Evolutionary conservation across 2,797 vertebrate species (phyloP), one percentile per base, ranked within the genome.

Genomic region (Pantherophis alleghaniensis): DNA sequence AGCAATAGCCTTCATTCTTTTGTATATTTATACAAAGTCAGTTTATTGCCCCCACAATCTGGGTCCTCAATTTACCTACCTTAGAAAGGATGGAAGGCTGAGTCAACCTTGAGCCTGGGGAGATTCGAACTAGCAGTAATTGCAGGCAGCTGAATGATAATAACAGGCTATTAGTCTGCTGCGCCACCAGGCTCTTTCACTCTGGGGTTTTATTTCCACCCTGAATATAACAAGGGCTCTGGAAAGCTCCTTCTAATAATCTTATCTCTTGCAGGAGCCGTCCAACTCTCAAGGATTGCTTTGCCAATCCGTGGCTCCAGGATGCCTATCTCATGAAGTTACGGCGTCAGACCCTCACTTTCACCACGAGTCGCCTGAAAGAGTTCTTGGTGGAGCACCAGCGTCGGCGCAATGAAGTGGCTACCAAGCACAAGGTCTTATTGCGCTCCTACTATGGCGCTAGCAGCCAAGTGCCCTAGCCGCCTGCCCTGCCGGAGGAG

Each of bases 241-340:
- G 32, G 14, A 59, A 69, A 37, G 42, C 13, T 86, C n/a, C 60
- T 28, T 14, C n/a, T 37, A 12, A 4, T 66, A 18, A 89, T 6
- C 42, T 87, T 61, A 87, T 56, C 32, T 87, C 66, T 89, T 83
- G 51, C 96, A 99, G 99, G 99, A 99, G 98, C 94, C 99, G 99
- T 63, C 99, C 99, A 51, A 98, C 99, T 0, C 97, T 99, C 95
- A 99, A 99, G 96, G 99, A 99, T 97, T 99, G 99, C 97, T 98
- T 98, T 89, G 98, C 97, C 94, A 99, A 99, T 95, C 98, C 99
- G 0, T 99, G 99, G 99, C 98, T 99, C 94, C 99, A 99, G 97
- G 99, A 99, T 0, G 99, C 99, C 95, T 99, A 99, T 95, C 97
- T 99, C 97, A 99, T 99, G 99, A 98, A 99, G 93, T 98, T 99